Base-by-base conservation (phyloP, 2,113 vertebrate species). In the Malurus alboscapulatus region DNA sequence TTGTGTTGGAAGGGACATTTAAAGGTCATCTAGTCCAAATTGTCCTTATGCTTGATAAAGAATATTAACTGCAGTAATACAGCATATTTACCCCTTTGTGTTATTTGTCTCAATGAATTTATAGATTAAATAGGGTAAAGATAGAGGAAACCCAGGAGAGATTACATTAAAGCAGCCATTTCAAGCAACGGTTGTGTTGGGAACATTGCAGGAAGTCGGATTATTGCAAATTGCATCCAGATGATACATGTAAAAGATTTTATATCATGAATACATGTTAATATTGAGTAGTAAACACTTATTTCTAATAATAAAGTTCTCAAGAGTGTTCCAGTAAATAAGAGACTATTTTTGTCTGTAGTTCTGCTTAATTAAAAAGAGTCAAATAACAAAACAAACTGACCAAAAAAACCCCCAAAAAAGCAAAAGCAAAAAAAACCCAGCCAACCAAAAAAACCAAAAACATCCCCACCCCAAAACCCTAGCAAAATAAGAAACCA, bases 381-480 rank as follows among this genome's bases (percentile, higher is more conserved):
- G 32, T n/a, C 22, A 81, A 66, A 12, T 25, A 65, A 38, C 22
- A 44, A 45, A 66, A 19, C 25, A 40, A 74, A n/a, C 32, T 7
- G 9, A 45, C 17, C 1, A 53, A 6, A 22, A 30, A 61, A 30
- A 5, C 24, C 3, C 14, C 25, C 8, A 45, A 51, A 71, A 59
- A 42, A 51, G 44, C 8, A 26, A 50, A 40, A 20, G 5, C 19
- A n/a, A n/a, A 14, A 45, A 73, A 27, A 1, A 80, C 55, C 6
- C 21, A 63, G 40, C 7, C 4, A 67, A 71, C 19, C 42, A 45
- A 44, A 67, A 67, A 50, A 6, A 4, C 6, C 6, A n/a, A 36
- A 48, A 65, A 9, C 5, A 17, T 5, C 13, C 6, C 7, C 2
- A 14, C 0, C n/a, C 2, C 27, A 57, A 42, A 66, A 50, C 16